Conservation (phyloP, 2,888 invertebrate genomes). For the Maniola hyperantus region DNA sequence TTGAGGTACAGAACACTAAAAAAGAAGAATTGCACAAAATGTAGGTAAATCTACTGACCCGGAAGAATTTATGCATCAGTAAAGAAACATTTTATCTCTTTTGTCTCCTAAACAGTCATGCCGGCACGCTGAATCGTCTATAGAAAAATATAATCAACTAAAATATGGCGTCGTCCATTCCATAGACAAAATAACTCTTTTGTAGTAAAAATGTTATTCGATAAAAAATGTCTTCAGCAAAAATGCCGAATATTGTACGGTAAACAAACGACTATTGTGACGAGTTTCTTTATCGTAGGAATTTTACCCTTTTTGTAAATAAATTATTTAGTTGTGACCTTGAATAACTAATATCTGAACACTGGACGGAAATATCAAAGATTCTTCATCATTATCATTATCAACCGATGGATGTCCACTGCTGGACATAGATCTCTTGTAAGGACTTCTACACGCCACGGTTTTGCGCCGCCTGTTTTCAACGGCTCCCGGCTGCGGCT, state of each 20-base stretch:
- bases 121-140: neutral
- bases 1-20: no score
- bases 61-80: neutral
- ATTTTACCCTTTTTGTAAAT: neutral
- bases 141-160: constrained; percentile 7
- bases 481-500: no score
- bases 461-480: no score
- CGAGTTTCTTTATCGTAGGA: neutral
- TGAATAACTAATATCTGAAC: no score
- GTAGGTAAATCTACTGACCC: neutral
- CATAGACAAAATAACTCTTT: constrained; percentile 6
- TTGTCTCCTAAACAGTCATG: neutral
- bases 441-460: no score
- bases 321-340: no score
- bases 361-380: no score
- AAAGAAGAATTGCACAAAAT: no score
- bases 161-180: constrained; percentile 7
- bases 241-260: neutral
- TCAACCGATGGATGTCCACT: no score
- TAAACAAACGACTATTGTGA: constrained; percentile 3
- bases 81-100: neutral
- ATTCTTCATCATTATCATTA: no score
- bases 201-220: constrained; percentile 11
- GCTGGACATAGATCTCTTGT: no score
- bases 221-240: constrained; percentile 14